phyloP scores from a whole-genome alignment of 2,797 vertebrate species.

The Leptatherina wallacei region DNA sequence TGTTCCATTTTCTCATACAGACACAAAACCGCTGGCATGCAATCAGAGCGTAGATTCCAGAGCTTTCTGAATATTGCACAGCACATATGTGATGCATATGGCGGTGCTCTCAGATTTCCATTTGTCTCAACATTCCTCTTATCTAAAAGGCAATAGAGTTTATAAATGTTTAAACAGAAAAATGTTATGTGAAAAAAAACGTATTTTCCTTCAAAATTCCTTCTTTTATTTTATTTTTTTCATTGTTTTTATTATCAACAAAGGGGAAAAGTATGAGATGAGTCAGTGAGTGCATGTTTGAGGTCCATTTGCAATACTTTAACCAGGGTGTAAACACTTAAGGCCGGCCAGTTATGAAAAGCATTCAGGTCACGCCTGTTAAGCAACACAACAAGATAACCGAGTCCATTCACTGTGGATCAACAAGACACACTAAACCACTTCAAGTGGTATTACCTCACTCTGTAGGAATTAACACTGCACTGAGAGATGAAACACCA shows the following conservation, averaged over 20 bases:
- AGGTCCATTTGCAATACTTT: constrained; percentile 30
- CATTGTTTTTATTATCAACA: not conserved
- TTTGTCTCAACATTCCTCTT: constrained; percentile 24
- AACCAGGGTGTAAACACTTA: constrained; percentile 34
- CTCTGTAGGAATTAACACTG: constrained; percentile 52
- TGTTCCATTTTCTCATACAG: constrained; percentile 24
- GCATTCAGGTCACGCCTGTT: constrained; percentile 67
- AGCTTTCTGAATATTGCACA: constrained; percentile 19
- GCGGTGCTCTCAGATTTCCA: constrained; percentile 50
- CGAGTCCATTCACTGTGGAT: constrained; percentile 47
- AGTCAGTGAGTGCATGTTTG: constrained; percentile 16
- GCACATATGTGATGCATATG: constrained; percentile 75
- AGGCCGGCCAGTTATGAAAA: constrained; percentile 49
- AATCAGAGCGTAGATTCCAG: constrained; percentile 7
- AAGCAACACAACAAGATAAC: constrained; percentile 60
- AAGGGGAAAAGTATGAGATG: not conserved
- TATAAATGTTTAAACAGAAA: constrained; percentile 39
- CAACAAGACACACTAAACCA: constrained; percentile 33
- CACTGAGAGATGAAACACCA: constrained; percentile 39
- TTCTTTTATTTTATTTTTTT: not conserved
- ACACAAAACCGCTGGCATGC: constrained; percentile 25
- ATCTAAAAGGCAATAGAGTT: constrained; percentile 32
- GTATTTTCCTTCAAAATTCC: not conserved
- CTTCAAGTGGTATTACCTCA: constrained; percentile 61
- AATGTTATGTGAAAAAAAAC: constrained; percentile 14